These are phyloP conservation scores for Petaurus breviceps DNA, from an alignment of 2,113 vertebrate genomes.

Conservation along the genomic window DNA sequence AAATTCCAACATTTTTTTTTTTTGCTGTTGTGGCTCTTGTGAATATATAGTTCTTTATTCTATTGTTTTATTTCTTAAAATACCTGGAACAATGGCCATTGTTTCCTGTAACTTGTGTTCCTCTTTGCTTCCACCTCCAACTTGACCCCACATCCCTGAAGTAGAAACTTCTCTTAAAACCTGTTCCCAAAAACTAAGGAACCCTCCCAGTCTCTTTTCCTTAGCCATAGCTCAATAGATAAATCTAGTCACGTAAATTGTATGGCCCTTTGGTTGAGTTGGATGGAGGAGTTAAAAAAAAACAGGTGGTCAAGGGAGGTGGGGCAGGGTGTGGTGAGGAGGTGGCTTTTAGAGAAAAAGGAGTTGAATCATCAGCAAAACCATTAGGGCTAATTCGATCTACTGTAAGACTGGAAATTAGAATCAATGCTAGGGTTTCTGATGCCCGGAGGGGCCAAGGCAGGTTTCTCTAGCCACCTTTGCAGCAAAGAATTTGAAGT, in stretches of 20 bases:
- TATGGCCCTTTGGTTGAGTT: not conserved
- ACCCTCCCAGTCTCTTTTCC: not conserved
- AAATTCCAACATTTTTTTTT: not conserved
- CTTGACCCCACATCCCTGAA: not conserved
- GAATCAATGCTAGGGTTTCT: conserved; percentile 58
- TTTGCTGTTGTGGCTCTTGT: not conserved
- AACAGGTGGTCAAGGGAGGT: not conserved
- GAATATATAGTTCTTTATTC: not conserved
- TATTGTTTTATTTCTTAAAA: not conserved
- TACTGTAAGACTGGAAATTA: conserved; percentile 36
- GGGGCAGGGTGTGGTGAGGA: conserved; percentile 3
- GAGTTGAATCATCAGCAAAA: conserved; percentile 63
- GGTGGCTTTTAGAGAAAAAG: conserved; percentile 73
- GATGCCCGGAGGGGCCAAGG: not conserved
- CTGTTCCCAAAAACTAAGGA: not conserved
- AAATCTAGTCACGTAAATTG: not conserved
- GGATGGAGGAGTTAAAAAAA: not conserved
- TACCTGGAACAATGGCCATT: not conserved
- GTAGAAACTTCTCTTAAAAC: not conserved
- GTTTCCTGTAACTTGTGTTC: not conserved
- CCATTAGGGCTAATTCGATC: conserved; percentile 70
- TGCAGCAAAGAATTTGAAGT: not conserved
- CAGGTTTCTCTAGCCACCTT: not conserved
- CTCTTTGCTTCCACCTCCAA: not conserved
- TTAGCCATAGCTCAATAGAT: not conserved